A percentile compares a stretch with the other conserved stretches of the same genome.
phyloP scores from a whole-genome alignment of 1,140 invertebrate genomes.

The Thaumatotibia leucotreta region DNA sequence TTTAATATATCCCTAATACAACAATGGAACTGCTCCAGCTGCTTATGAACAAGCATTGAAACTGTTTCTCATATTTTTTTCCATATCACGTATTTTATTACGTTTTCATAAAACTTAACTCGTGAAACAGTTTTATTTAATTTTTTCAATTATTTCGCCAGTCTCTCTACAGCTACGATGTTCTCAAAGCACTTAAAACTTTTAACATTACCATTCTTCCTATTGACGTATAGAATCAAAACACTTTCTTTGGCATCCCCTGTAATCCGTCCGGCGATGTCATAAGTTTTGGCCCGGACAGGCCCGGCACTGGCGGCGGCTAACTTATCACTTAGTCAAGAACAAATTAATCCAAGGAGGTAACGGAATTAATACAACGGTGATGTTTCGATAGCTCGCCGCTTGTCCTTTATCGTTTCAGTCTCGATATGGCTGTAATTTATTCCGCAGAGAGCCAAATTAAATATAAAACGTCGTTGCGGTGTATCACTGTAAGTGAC shows the following conservation, averaged over 20 bases:
- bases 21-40: too few relatives aligned
- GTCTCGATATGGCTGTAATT: conserved; percentile 70
- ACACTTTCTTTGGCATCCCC: conserved; percentile 34
- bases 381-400: conserved; percentile 56
- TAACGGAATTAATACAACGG: conserved; percentile 53
- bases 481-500: conserved; percentile 75
- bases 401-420: conserved; percentile 62
- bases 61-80: too few relatives aligned
- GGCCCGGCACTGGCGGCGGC: conserved; percentile 24
- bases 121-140: too few relatives aligned
- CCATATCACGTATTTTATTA: too few relatives aligned
- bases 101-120: too few relatives aligned
- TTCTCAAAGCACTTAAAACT: conserved; percentile 19
- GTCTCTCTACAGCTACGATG: neutral
- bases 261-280: conserved; percentile 26
- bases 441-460: conserved; percentile 72
- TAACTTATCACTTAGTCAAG: conserved; percentile 71
- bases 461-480: conserved; percentile 75
- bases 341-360: conserved; percentile 70
- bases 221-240: conserved; percentile 22
- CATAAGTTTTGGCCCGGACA: conserved; percentile 44
- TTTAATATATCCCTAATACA: too few relatives aligned
- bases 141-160: too few relatives aligned
- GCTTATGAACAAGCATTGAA: too few relatives aligned
- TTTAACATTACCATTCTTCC: conserved; percentile 15